These are phyloP conservation scores for Scleropages formosus DNA, from an alignment of 2,797 vertebrate species.

Conservation along the genomic window DNA sequence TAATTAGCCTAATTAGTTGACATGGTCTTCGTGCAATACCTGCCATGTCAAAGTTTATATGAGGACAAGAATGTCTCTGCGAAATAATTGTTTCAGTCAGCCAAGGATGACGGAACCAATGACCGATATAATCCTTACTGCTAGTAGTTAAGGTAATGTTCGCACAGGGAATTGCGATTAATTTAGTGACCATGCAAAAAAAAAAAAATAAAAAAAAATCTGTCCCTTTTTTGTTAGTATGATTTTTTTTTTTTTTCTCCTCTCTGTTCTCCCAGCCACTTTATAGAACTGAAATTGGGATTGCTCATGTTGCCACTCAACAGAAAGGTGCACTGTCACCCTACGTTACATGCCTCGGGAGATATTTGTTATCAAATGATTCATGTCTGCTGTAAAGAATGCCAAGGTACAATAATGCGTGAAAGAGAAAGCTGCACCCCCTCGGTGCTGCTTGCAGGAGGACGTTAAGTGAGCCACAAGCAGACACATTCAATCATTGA, in stretches of 20 bases:
- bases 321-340: background rate
- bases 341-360: background rate
- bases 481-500: conserved; percentile 17
- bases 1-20: background rate
- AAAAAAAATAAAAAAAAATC: no score
- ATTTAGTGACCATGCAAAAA: no score
- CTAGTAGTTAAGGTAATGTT: no score
- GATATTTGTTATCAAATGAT: conserved; percentile 15
- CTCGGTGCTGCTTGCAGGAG: background rate
- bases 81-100: background rate
- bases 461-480: conserved; percentile 14
- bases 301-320: background rate
- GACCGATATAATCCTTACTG: background rate
- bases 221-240: no score
- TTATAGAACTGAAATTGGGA: no score
- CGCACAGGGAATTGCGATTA: no score
- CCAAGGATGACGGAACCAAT: background rate
- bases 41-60: background rate
- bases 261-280: no score
- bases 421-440: background rate
- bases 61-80: background rate
- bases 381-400: conserved; percentile 13
- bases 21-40: background rate
- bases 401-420: background rate
- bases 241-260: no score